Percentiles rank a stretch among this genome's conserved stretches.
Conservation (phyloP, 2,888 invertebrate genomes). For the Ormia ochracea region DNA sequence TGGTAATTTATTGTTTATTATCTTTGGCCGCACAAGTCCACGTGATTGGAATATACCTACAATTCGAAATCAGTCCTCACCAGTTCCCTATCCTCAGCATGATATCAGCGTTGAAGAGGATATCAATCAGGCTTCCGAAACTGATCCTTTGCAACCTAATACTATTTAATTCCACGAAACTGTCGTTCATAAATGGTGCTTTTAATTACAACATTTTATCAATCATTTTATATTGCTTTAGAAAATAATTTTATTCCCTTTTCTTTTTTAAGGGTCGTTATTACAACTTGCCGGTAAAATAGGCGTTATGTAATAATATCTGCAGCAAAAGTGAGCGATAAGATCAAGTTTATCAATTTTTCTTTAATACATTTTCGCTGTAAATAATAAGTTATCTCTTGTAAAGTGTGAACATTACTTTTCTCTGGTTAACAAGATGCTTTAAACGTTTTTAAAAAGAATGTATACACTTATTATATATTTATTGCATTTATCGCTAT, state of each 20-base stretch:
- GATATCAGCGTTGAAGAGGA: background rate
- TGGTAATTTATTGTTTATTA: slow-evolving; percentile 82
- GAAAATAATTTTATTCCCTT: background rate
- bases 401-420: no score
- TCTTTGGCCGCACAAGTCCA: slow-evolving; percentile 82
- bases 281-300: no score
- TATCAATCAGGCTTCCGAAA: slow-evolving; percentile 21
- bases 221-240: background rate
- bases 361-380: no score
- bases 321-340: no score
- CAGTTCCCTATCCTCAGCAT: background rate
- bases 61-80: slow-evolving; percentile 65
- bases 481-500: no score
- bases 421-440: no score
- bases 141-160: slow-evolving; percentile 32
- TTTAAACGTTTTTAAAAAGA: no score
- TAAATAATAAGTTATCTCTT: no score
- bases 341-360: no score
- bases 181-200: slow-evolving; percentile 1
- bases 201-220: slow-evolving; percentile 27
- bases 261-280: no score
- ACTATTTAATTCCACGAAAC: slow-evolving; percentile 20
- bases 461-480: no score
- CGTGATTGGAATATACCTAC: slow-evolving; percentile 83
- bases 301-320: no score